phyloP scores from a whole-genome alignment of 2,797 vertebrate species.

The Tolypeutes matacus region DNA sequence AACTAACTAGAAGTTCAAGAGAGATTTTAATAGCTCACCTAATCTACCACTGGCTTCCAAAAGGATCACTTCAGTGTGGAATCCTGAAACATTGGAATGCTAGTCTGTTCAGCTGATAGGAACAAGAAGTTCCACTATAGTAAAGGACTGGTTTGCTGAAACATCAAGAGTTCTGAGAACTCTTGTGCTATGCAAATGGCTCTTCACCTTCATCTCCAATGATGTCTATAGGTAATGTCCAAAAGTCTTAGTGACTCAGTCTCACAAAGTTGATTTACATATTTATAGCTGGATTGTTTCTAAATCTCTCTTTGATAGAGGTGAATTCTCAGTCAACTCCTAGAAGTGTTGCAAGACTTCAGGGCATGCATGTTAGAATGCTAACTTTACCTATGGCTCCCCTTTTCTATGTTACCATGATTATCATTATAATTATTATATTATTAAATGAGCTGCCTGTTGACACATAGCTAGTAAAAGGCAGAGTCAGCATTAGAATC shows the following conservation, averaged over 20 bases:
- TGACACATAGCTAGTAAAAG: background rate
- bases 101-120: background rate
- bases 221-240: background rate
- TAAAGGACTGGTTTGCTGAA: background rate
- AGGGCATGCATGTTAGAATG: background rate
- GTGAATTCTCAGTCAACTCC: background rate
- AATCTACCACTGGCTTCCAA: background rate
- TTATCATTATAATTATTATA: background rate
- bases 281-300: background rate
- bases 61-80: background rate
- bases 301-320: background rate
- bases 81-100: background rate
- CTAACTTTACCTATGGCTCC: background rate
- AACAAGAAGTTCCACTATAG: background rate
- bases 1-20: background rate
- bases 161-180: background rate
- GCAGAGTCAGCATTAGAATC: background rate
- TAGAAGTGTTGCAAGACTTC: background rate
- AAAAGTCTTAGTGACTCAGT: background rate
- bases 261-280: background rate
- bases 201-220: background rate
- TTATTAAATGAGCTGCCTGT: background rate
- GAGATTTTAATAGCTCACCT: background rate
- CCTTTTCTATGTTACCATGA: background rate
- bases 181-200: background rate